Conservation (phyloP, 2,888 invertebrate species). For the Neuroscelio doddi region DNA sequence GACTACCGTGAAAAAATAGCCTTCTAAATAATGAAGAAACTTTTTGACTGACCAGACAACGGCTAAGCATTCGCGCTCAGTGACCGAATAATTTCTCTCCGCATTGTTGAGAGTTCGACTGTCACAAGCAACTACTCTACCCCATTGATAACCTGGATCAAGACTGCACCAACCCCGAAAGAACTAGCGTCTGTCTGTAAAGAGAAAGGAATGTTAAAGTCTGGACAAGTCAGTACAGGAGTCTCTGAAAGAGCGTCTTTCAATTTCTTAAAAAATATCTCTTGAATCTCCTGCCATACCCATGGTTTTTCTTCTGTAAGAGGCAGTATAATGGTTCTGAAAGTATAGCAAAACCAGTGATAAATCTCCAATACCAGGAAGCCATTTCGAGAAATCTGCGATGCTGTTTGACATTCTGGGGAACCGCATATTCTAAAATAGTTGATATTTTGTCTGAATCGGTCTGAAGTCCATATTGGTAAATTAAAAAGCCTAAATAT, state of each 20-base stretch:
- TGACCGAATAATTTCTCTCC: slow-evolving; percentile 31
- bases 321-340: slow-evolving; percentile 43
- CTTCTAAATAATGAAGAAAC: slow-evolving; percentile 32
- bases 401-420: slow-evolving; percentile 41
- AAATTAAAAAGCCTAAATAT: slow-evolving; percentile 51
- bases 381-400: slow-evolving; percentile 55
- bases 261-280: neutral
- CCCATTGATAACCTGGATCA: neutral
- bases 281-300: slow-evolving; percentile 6
- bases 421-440: slow-evolving; percentile 41
- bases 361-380: slow-evolving; percentile 55
- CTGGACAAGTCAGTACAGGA: slow-evolving; percentile 42
- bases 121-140: slow-evolving; percentile 37
- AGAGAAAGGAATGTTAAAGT: slow-evolving; percentile 22
- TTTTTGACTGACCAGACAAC: slow-evolving; percentile 25
- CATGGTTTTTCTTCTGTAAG: slow-evolving; percentile 23
- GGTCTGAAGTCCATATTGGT: neutral
- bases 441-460: neutral
- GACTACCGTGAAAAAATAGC: slow-evolving; percentile 37
- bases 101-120: slow-evolving; percentile 31
- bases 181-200: slow-evolving; percentile 18
- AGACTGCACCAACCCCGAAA: slow-evolving; percentile 11
- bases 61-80: slow-evolving; percentile 36
- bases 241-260: slow-evolving; percentile 10
- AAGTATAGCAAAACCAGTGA: slow-evolving; percentile 27